Evolutionary conservation across 64 coral and sea anemone species (phyloP).

Genomic region (Cladopsammia gracilis): DNA sequence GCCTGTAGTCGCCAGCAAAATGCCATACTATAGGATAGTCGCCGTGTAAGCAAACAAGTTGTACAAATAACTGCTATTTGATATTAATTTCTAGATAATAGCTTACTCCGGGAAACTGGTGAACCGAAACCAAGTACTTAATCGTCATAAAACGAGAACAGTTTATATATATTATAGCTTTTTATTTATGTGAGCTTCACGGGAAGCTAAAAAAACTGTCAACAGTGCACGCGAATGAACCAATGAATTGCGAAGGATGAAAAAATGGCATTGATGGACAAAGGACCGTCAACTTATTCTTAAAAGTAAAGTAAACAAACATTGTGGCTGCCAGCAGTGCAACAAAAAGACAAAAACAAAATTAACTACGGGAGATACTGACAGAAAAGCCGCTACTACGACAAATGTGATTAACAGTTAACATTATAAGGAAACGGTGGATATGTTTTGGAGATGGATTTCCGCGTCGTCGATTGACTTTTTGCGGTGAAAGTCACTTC

Average conservation of each 20-base stretch:
- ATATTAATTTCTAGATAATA: conserved; percentile 39
- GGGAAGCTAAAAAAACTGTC: conserved; percentile 7
- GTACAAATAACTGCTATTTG: conserved; percentile 51
- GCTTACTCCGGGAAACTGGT: not conserved
- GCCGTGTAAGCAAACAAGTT: conserved; percentile 44
- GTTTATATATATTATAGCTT: not conserved
- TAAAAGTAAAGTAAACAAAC: conserved; percentile 28
- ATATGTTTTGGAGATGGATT: not conserved
- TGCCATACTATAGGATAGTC: conserved; percentile 64
- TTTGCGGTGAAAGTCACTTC: not conserved
- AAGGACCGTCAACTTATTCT: not conserved
- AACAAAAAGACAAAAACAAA: conserved; percentile 5
- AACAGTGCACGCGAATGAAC: conserved; percentile 1
- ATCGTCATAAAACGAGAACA: not conserved
- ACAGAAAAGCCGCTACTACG: not conserved
- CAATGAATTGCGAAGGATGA: not conserved
- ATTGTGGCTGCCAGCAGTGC: not conserved
- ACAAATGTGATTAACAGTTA: not conserved
- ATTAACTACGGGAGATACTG: not conserved
- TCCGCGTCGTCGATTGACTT: not conserved
- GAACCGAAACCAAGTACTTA: not conserved
- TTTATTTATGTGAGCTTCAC: not conserved
- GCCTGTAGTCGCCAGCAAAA: conserved; percentile 24
- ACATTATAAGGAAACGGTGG: not conserved
- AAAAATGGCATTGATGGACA: not conserved